Evolutionary conservation across 2,113 vertebrate genomes (phyloP).

Genomic region (Connochaetes taurinus): DNA sequence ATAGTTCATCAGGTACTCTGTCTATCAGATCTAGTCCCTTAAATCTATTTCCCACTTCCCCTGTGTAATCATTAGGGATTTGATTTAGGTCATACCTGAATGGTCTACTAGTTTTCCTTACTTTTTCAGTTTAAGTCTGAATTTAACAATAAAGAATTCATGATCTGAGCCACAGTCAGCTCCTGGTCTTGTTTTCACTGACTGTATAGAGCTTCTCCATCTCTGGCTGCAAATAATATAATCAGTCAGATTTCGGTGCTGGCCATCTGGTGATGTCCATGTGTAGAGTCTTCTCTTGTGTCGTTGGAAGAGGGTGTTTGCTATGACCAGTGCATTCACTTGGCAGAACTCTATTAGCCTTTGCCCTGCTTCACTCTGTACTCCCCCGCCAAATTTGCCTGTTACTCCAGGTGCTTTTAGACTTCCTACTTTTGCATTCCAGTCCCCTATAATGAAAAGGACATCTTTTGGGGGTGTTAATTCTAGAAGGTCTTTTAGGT

Average conservation of each 20-base stretch:
- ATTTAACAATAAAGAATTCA: background rate
- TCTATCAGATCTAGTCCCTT: background rate
- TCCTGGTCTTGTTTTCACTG: background rate
- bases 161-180: background rate
- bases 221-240: background rate
- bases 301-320: background rate
- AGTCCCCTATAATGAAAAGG: background rate
- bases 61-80: background rate
- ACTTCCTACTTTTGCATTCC: background rate
- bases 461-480: background rate
- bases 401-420: background rate
- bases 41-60: background rate
- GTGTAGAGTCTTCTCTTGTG: background rate
- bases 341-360: background rate
- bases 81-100: background rate
- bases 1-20: background rate
- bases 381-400: background rate
- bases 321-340: background rate
- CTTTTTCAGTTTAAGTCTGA: background rate
- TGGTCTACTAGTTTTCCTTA: background rate
- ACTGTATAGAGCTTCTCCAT: background rate
- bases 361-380: background rate
- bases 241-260: accelerated
- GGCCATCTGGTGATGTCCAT: background rate
- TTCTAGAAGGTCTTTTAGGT: background rate